Evolutionary conservation across 2,797 vertebrate genomes (phyloP), one percentile per base, ranked within the genome.

Genomic region (Notoglanidium macrostoma): DNA sequence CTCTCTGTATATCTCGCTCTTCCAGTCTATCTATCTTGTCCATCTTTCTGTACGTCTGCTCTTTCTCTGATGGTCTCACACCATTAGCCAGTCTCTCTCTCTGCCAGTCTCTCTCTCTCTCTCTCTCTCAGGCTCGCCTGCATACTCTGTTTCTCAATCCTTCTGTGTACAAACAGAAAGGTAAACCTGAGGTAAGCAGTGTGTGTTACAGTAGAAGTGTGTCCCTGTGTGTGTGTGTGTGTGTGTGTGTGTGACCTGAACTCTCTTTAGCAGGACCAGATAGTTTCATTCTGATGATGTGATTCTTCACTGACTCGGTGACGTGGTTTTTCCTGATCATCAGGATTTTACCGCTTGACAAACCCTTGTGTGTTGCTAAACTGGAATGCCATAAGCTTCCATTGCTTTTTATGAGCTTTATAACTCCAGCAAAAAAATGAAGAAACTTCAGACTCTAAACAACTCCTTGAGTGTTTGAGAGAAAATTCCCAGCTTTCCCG

Each of bases 321-420:
- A 6, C 55, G 76, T 51, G 29, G 89, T 57, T 29, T 1, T 89
- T 87, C 93, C 85, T 83, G 93, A 92, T 91, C 89, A 74, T 90
- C 92, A 88, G 86, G 88, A 84, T 90, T 85, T 8, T 67, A 1
- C 21, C n/a, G 21, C 35, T 9, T 7, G 23, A 3, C 80, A 32
- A 17, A 21, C 61, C 14, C 29, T n/a, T n/a, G 59, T n/a, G 26
- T 12, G 61, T 11, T n/a, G 10, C 61, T n/a, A 63, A 63, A 63
- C 9, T n/a, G 1, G 6, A 61, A 61, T 8, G 9, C 19, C 8
- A 61, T n/a, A n/a, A 26, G 59, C 59, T 61, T 61, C 59, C 59
- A 61, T 61, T 11, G 3, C 9, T 61, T n/a, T 10, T 26, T 61
- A 61, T 61, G 26, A 26, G 1, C 61, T 1, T 65, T 65, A 29